Base-by-base conservation (phyloP, 1,140 invertebrate genomes). In the Drosophila lini region DNA sequence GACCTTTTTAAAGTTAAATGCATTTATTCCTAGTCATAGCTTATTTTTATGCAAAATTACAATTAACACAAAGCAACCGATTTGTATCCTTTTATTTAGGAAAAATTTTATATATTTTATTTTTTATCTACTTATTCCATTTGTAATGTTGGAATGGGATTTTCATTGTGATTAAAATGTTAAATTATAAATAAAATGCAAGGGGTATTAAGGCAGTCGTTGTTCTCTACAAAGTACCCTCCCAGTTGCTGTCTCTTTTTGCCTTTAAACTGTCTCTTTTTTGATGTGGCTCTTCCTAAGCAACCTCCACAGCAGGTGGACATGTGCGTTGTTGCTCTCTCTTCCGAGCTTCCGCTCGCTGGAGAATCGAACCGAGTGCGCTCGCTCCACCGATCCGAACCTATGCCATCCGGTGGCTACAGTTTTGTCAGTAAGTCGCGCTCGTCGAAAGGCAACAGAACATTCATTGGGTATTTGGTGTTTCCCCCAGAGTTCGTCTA, bases 371-470 rank as follows among this genome's bases (percentile, higher is more conserved):
- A 63, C 42, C 32, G 19, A 34, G 19, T 61, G 34, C 19, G 32
- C 32, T 53, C 32, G 52, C 52, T 55, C 32, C 52, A 42, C 61
- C 19, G 22, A 32, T 60, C 59, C 61, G 25, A 64, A 48, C 61
- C 45, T 28, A 74, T 28, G 25, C 19, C 48, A 41, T 41, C 55
- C 57, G 32, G 52, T 13, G 32, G 31, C 32, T n/a, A 50, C 34
- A 41, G 7, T 19, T 10, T 6, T 41, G 41, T 63, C 63, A 85
- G 81, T 85, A 50, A 44, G 42, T 42, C 28, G 44, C 73, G 81
- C 34, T 69, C 62, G 68, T 65, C 41, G 48, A 15, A 81, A 68
- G 58, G 28, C 36, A 64, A 36, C 76, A 64, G 81, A 53, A 77
- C 78, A 63, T 80, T 48, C 53, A 55, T 36, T 47, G 28, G 32